phyloP scores from a whole-genome alignment of 2,113 vertebrate species.

The Myanophis thanlyinensis region DNA sequence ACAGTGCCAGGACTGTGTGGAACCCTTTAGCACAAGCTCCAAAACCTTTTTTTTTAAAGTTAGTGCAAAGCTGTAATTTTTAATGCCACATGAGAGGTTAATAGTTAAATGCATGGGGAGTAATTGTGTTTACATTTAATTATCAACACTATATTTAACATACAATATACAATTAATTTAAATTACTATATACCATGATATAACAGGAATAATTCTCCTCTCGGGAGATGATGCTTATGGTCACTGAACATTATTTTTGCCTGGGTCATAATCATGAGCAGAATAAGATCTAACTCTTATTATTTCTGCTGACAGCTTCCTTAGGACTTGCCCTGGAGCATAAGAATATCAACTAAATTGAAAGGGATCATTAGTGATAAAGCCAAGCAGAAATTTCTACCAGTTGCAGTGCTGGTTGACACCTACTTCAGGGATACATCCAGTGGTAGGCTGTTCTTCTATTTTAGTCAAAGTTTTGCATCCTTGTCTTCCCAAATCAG shows the following conservation, averaged over 20 bases:
- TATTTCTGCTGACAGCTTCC: neutral
- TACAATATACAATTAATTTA: neutral
- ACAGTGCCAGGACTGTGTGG: neutral
- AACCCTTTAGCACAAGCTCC: neutral
- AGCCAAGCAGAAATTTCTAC: neutral
- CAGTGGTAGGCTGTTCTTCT: neutral
- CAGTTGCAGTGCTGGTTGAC: neutral
- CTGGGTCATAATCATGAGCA: neutral
- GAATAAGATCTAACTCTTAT: neutral
- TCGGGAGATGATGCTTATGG: neutral
- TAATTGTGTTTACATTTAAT: neutral
- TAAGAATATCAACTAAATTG: neutral
- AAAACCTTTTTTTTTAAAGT: neutral
- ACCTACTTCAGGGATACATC: neutral
- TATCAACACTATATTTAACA: neutral
- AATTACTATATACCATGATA: neutral
- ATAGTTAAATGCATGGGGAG: neutral
- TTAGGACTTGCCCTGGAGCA: neutral
- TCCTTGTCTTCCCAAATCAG: neutral
- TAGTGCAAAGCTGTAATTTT: neutral
- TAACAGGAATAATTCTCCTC: neutral
- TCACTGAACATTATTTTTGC: neutral
- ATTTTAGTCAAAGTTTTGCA: neutral
- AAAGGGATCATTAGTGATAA: neutral
- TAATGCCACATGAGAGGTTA: neutral